Evolutionary conservation across 92 coral and sea anemone genomes (phyloP), one percentile per base, ranked within the genome.

Genomic region (Siderastrea siderea): DNA sequence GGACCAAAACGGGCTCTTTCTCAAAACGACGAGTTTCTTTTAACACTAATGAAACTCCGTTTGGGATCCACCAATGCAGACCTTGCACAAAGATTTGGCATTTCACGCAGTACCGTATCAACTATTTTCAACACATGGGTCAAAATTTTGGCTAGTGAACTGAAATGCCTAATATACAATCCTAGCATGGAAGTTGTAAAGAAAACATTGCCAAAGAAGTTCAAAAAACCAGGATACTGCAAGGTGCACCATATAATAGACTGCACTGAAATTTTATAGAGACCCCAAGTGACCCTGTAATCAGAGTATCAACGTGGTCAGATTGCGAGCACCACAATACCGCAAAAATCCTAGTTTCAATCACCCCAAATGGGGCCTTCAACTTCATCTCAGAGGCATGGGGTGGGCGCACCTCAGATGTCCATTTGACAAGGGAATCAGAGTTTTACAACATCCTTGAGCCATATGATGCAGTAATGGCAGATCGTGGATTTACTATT

Each of bases 231-330:
- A 52, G 87, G 82, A 47, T 79, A 87, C 79, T 77, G 79, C 80
- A 79, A 71, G 71, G 90, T 86, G 79, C 84, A 85, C 78, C 85
- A 78, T 71, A 86, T 77, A 77, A 92, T 81, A 52, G 95, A 92
- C 91, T 92, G 95, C 55, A 92, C 90, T n/a, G 90, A 92, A 80
- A 68, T 85, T 1, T 88, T 51, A 84, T 88, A 17, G 91, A 93
- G 86, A 93, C 93, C 57, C 95, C 93, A 68, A 89, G 88, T 43
- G 87, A 85, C 83, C 92, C 92, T 63, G 80, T 61, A 51, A 51
- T 86, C 67, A 85, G 53, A 69, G 95, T 93, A 78, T 78, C 91
- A 66, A 86, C 93, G 8, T 93, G 95, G 93, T 84, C 95, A 16
- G 92, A 92, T 71, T 86, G 78, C 84, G 69, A 86, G 84, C 90